phyloP scores from a whole-genome alignment of 2,888 invertebrate species.

The Oligia strigilis region DNA sequence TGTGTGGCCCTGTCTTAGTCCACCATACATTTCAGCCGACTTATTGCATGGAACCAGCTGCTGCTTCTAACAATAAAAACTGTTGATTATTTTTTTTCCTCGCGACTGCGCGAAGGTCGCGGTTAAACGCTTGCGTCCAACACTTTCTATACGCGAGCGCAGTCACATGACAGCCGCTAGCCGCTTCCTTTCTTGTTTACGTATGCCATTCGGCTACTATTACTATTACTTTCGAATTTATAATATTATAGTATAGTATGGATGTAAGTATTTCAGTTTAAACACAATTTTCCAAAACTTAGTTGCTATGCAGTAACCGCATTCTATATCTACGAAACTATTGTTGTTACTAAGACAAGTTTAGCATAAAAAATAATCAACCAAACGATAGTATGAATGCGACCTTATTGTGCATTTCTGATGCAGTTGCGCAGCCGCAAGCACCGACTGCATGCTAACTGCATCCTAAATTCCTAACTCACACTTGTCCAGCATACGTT shows the following conservation, averaged over 20 bases:
- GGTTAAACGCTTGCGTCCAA: conserved; percentile 39
- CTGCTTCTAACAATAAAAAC: conserved; percentile 18
- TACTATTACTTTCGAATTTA: too few relatives aligned
- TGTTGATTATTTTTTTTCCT: conserved; percentile 41
- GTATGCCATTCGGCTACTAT: conserved; percentile 32
- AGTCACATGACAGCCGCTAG: conserved; percentile 70
- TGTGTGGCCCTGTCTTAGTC: neutral
- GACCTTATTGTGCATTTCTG: conserved; percentile 23
- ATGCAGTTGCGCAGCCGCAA: conserved; percentile 17
- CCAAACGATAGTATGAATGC: neutral
- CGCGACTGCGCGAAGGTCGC: conserved; percentile 62
- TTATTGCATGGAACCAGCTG: conserved; percentile 12
- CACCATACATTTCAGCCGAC: conserved; percentile 1
- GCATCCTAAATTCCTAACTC: conserved; percentile 33
- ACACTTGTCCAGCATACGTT: neutral
- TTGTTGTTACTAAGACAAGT: neutral
- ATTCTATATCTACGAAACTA: neutral
- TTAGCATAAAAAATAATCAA: conserved; percentile 4
- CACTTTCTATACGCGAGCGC: conserved; percentile 67
- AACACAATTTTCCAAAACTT: neutral
- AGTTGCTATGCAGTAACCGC: neutral
- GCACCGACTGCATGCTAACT: conserved; percentile 28
- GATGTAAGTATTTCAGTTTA: neutral
- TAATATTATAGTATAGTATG: too few relatives aligned
- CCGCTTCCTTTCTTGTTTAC: conserved; percentile 67